Percentiles rank a stretch among this genome's conserved stretches.
phyloP scores from a whole-genome alignment of 2,113 vertebrate species.

The Origma solitaria region DNA sequence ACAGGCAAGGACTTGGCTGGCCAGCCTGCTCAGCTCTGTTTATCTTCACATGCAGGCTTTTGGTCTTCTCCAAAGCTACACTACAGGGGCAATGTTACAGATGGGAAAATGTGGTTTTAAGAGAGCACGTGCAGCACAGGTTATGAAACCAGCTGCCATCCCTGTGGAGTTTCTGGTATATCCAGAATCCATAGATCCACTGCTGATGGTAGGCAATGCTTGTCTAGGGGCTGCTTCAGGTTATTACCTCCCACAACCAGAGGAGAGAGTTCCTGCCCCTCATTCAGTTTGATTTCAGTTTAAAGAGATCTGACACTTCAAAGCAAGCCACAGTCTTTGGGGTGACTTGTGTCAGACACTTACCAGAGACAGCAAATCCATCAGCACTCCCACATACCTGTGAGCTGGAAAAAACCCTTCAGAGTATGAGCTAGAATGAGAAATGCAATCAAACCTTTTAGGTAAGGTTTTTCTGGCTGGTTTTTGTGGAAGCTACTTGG shows the following conservation, averaged over 20 bases:
- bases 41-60: not conserved
- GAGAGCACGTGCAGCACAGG: accelerated
- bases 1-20: not conserved
- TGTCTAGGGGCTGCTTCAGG: not conserved
- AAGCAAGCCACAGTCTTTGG: not conserved
- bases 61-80: not conserved
- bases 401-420: not conserved
- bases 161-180: not conserved
- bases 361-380: not conserved
- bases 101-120: not conserved
- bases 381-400: accelerated
- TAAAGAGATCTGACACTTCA: not conserved
- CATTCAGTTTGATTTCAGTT: not conserved
- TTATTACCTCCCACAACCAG: not conserved
- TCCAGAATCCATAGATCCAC: too few species aligned
- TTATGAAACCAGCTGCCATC: not conserved
- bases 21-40: not conserved
- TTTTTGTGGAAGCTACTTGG: not conserved
- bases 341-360: not conserved
- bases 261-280: not conserved
- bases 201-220: too few species aligned
- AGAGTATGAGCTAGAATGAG: not conserved
- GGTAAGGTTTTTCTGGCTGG: not conserved
- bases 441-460: not conserved
- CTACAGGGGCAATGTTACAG: accelerated